Evolutionary conservation across 2,113 vertebrate species (phyloP).

Genomic region (Archocentrus centrarchus): DNA sequence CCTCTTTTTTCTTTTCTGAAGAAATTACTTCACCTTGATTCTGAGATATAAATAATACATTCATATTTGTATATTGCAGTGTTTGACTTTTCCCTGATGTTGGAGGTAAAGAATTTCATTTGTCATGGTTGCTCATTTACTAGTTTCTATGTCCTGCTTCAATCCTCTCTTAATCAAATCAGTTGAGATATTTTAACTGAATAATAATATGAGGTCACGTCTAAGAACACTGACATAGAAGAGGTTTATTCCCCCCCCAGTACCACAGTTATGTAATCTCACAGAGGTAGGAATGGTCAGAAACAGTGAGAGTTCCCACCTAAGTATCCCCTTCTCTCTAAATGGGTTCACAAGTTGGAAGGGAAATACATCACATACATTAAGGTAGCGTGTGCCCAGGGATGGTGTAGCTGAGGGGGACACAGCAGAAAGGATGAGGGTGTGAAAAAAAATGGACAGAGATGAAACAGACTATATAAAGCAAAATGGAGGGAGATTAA

Average conservation of each 20-base stretch:
- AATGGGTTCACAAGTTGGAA: constrained; percentile 38
- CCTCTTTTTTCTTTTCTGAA: neutral
- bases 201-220: neutral
- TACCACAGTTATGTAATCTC: constrained; percentile 1
- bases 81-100: neutral
- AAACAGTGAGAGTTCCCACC: constrained; percentile 26
- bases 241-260: neutral
- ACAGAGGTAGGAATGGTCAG: constrained; percentile 11
- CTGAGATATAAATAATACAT: neutral
- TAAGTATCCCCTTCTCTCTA: constrained; percentile 28
- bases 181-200: neutral
- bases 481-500: constrained; percentile 68
- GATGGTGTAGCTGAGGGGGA: constrained; percentile 24
- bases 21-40: neutral
- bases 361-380: constrained; percentile 47
- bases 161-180: neutral
- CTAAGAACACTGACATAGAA: neutral
- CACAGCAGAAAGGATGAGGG: constrained; percentile 31
- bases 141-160: neutral
- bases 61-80: neutral
- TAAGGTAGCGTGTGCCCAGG: constrained; percentile 44
- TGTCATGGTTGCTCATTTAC: neutral
- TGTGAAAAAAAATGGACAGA: constrained; percentile 50
- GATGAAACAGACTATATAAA: constrained; percentile 72
- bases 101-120: neutral